A percentile compares a stretch with the other conserved stretches of the same genome.
phyloP scores from a whole-genome alignment of 2,888 invertebrate species.

The Drosophila parthenogenetica region DNA sequence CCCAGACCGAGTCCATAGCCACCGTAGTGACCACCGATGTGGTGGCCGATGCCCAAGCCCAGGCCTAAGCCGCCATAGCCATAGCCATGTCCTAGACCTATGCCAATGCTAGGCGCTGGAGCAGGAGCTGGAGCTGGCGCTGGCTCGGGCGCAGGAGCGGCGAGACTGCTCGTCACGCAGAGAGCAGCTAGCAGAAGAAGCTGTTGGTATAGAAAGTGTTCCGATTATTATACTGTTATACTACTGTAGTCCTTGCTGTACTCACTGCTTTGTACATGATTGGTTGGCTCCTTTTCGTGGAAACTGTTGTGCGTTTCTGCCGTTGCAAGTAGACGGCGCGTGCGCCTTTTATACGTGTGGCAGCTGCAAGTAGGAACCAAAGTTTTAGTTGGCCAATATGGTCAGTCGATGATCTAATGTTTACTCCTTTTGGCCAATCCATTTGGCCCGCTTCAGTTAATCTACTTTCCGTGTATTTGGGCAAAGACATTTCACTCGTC shows the following conservation, averaged over 20 bases:
- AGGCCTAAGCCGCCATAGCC: constrained; percentile 66
- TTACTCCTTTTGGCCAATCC: constrained; percentile 38
- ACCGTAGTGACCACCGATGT: constrained; percentile 50
- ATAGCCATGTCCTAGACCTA: constrained; percentile 44
- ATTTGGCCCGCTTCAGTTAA: constrained; percentile 28
- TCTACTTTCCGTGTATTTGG: constrained; percentile 62
- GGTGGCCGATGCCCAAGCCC: constrained; percentile 37
- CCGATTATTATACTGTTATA: too few relatives aligned
- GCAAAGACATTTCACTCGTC: constrained; percentile 46
- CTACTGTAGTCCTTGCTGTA: constrained; percentile 6
- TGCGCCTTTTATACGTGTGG: constrained; percentile 60
- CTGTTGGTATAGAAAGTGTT: constrained; percentile 43
- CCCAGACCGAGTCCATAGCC: constrained; percentile 55
- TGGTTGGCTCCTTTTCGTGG: constrained; percentile 9
- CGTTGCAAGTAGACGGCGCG: constrained; percentile 26
- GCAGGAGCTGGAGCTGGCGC: constrained; percentile 59
- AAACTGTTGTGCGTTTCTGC: constrained; percentile 39
- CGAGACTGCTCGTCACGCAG: constrained; percentile 56
- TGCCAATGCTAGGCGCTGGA: constrained; percentile 58
- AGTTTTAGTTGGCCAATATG: constrained; percentile 29
- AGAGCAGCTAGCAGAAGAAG: constrained; percentile 65
- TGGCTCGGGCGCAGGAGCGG: constrained; percentile 59
- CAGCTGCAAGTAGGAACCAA: constrained; percentile 31
- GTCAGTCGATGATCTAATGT: constrained; percentile 69
- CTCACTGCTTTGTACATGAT: constrained; percentile 62